Conservation (phyloP, 1,140 invertebrate species). For the Caerostris extrusa region DNA sequence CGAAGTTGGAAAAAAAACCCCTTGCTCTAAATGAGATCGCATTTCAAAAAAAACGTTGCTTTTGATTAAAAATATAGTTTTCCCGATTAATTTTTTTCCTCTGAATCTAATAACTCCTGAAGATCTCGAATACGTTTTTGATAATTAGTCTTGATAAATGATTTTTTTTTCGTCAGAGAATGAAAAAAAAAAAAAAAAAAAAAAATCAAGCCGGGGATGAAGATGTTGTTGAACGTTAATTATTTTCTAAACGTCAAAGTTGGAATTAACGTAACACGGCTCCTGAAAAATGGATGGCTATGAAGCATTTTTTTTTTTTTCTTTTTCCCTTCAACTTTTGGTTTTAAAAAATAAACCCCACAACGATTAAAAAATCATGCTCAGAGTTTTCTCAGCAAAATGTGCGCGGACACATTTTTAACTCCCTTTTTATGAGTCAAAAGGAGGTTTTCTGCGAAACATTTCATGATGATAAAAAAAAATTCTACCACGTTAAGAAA, state of each 20-base stretch:
- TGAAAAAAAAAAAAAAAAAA: not conserved
- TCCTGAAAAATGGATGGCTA: slow-evolving; percentile 18
- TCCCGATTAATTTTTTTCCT: not conserved
- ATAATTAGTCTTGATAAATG: slow-evolving; percentile 72
- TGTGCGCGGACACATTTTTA: not conserved
- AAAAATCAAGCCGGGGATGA: not conserved
- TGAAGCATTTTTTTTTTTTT: too few relatives aligned
- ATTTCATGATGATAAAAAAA: not conserved
- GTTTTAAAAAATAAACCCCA: not conserved
- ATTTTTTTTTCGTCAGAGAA: not conserved
- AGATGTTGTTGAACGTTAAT: slow-evolving; percentile 41
- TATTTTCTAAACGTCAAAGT: slow-evolving; percentile 58
- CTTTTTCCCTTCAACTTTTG: not conserved
- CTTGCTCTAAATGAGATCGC: slow-evolving; percentile 19
- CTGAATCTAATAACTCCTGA: not conserved
- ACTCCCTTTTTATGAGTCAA: not conserved
- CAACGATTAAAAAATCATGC: slow-evolving; percentile 56
- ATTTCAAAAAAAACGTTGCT: not conserved
- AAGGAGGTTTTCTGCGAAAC: not conserved
- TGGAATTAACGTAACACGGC: not conserved
- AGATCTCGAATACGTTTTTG: slow-evolving; percentile 8
- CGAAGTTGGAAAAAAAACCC: not conserved
- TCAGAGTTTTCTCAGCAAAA: slow-evolving; percentile 29
- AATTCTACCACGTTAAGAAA: not conserved
- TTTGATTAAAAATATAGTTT: slow-evolving; percentile 53